Base-by-base conservation (phyloP, 2,113 vertebrate genomes). In the Daboia siamensis region DNA sequence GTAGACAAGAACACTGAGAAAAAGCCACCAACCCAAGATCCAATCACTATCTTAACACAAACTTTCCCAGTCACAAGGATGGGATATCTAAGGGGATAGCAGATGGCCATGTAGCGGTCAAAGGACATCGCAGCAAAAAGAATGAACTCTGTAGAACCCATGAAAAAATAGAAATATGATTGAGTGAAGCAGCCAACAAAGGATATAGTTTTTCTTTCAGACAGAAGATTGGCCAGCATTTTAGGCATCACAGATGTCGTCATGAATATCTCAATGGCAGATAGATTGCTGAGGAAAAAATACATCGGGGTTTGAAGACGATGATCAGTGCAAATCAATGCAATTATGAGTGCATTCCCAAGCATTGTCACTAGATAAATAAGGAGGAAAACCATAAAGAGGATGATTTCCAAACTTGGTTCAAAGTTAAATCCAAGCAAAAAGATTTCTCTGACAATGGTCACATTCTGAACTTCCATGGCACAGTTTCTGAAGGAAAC, bases 281-380 rank as follows among this genome's bases (percentile, higher is more conserved):
- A 95, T 69, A 95, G 88, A 29, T 87, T 93, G 51, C 93, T 90
- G 64, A 94, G 93, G 64, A 96, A 95, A 29, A 93, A 94, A 84
- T 93, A 91, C 95, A 94, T 92, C 6, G 91, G 91, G 15, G 39
- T 92, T 29, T 92, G 89, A 24, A 94, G 90, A 86, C 1, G 1
- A 9, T 55, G 80, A 74, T 92, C 59, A 10, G 48, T 59, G 5
- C 74, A 85, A 55, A 94, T 85, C 46, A 91, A n/a, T 52, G 39
- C 20, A 91, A 91, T 91, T 64, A 96, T 92, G 17, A 95, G 56
- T 17, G 92, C 80, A 91, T 94, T 96, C 12, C 92, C 91, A 5
- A 91, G 46, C 4, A 95, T 74, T 3, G 69, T 93, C 90, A 90
- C n/a, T 80, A 94, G 21, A 87, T 93, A 95, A 0, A 23, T 55